These are phyloP conservation scores for Drosophila triauraria DNA, from an alignment of 1,140 invertebrate species.

Conservation along the genomic window DNA sequence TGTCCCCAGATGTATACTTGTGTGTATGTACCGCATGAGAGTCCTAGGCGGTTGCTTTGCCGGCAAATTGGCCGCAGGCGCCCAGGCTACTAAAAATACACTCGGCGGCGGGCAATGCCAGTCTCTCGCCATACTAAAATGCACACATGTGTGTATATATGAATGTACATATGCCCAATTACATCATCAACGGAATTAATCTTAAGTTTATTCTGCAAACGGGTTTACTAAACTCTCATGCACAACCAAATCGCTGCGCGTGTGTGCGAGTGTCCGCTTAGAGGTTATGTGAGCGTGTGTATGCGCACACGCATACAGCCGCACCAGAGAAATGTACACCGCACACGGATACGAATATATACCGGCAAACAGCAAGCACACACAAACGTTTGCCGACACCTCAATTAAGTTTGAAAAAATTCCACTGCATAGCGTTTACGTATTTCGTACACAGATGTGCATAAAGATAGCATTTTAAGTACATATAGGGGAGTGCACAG, in stretches of 20 bases:
- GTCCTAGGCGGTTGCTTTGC: conserved; percentile 2
- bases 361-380: conserved; percentile 31
- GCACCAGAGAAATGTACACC: conserved; percentile 11
- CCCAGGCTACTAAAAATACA: conserved; percentile 29
- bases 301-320: conserved; percentile 15
- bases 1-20: neutral
- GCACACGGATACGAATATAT: conserved; percentile 6
- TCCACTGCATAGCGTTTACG: conserved; percentile 17
- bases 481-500: conserved; percentile 9
- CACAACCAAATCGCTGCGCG: conserved; percentile 10
- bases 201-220: conserved; percentile 65
- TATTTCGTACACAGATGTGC: conserved; percentile 20
- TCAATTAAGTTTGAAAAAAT: conserved; percentile 38
- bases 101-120: neutral
- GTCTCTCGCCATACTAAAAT: neutral
- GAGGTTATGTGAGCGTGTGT: conserved; percentile 48
- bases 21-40: neutral
- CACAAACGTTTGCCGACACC: conserved; percentile 28
- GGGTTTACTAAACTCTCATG: conserved; percentile 65
- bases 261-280: conserved; percentile 22
- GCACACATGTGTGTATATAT: conserved; percentile 4
- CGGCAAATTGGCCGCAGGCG: conserved; percentile 28
- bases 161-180: conserved; percentile 58
- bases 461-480: conserved; percentile 13
- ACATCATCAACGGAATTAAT: conserved; percentile 70